Conservation (phyloP, 2,113 vertebrate genomes). For the Dicentrarchus labrax region DNA sequence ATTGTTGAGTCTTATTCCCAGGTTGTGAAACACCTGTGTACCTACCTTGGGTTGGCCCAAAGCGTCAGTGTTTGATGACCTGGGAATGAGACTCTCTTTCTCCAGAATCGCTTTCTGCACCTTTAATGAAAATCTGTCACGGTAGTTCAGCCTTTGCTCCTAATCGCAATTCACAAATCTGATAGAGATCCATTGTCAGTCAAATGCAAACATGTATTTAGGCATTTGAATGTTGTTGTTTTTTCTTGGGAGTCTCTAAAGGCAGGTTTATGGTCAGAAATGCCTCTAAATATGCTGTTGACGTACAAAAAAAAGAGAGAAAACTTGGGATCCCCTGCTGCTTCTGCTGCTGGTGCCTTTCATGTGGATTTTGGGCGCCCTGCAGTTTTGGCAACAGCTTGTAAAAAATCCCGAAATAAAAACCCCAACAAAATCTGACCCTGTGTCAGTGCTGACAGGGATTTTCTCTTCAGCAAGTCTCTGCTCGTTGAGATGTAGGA, state of each 20-base stretch:
- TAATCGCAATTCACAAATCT: background rate
- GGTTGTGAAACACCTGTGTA: no score
- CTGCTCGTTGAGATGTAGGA: constrained; percentile 4
- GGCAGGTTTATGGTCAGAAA: background rate
- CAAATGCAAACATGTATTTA: background rate
- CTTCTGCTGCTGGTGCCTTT: constrained; percentile 16
- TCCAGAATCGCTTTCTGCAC: background rate
- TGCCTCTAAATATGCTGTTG: background rate
- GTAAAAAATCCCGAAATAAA: background rate
- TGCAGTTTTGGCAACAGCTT: constrained; percentile 40
- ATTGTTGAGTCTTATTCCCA: no score
- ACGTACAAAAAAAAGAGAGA: background rate
- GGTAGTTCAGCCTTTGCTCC: background rate
- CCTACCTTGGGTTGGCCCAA: no score
- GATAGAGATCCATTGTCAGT: background rate
- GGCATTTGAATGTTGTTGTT: background rate
- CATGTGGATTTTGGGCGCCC: constrained; percentile 40
- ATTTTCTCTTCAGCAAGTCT: constrained; percentile 34
- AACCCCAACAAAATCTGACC: background rate
- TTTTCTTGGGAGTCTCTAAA: background rate
- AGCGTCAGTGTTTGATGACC: no score
- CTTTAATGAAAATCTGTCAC: background rate
- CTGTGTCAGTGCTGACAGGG: constrained; percentile 14
- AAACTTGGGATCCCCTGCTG: constrained; percentile 18
- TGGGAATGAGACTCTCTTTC: background rate